Evolutionary conservation across 2,888 invertebrate genomes (phyloP).

Genomic region (Hermodice carunculata): DNA sequence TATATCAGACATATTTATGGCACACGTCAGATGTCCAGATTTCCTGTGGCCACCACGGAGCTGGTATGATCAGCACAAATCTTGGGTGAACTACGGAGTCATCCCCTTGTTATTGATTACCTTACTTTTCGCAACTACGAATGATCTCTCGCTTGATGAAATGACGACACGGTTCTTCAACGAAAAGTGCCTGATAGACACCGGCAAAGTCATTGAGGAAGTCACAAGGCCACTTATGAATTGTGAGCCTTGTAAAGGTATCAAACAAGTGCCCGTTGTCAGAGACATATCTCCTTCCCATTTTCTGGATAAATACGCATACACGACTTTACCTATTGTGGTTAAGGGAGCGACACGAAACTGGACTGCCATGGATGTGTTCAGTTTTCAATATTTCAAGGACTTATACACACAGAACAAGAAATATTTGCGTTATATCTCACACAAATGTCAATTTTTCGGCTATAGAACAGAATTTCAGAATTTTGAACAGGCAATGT

Average conservation of each 20-base stretch:
- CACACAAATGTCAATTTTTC: conserved; percentile 88
- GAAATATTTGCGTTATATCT: conserved; percentile 81
- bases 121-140: no score
- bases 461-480: conserved; percentile 87
- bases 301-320: conserved; percentile 80
- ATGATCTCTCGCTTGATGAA: no score
- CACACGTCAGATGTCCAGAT: no score
- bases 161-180: no score
- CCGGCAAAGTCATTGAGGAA: no score
- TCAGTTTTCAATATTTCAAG: conserved; percentile 55
- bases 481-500: conserved; percentile 82
- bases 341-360: conserved; percentile 81
- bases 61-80: no score
- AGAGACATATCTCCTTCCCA: conserved; percentile 73
- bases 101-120: no score
- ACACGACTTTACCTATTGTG: conserved; percentile 84
- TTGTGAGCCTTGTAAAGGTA: conserved; percentile 82
- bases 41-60: no score
- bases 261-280: conserved; percentile 77
- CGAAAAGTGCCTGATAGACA: no score
- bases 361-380: conserved; percentile 80
- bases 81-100: no score
- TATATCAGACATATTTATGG: no score
- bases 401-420: background rate
- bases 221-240: conserved; percentile 86